Evolutionary conservation across 2,888 invertebrate genomes (phyloP).

Genomic region (Yponomeuta sedellus): DNA sequence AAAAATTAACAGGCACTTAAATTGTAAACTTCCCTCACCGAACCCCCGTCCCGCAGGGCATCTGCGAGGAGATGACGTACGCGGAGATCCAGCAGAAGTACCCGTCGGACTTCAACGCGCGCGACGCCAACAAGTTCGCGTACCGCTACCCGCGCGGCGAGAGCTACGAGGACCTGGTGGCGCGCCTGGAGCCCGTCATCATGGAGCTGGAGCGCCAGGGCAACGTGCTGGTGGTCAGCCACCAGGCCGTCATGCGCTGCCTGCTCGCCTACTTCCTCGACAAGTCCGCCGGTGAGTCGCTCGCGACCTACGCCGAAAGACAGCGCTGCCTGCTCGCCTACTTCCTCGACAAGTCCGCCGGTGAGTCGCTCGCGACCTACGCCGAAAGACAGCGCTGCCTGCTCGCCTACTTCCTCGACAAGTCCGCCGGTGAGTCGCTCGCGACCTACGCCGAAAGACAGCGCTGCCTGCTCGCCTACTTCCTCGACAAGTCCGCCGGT

Average conservation of each 20-base stretch:
- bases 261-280: conserved; percentile 98
- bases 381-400: too few species aligned
- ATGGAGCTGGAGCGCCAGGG: conserved; percentile 99
- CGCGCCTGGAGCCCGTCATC: conserved; percentile 97
- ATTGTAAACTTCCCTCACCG: neutral
- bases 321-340: too few species aligned
- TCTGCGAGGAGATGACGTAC: conserved; percentile 99
- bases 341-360: too few species aligned
- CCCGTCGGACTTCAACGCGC: conserved; percentile 95
- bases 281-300: conserved; percentile 87
- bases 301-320: too few species aligned
- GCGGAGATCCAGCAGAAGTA: conserved; percentile 95
- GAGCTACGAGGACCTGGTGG: conserved; percentile 98
- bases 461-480: too few species aligned
- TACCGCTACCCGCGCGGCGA: conserved; percentile 93
- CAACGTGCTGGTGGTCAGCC: conserved; percentile 96
- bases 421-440: too few species aligned
- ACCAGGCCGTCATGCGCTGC: conserved; percentile 97
- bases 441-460: too few species aligned
- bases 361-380: too few species aligned
- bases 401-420: too few species aligned
- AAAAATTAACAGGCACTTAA: too few species aligned
- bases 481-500: too few species aligned
- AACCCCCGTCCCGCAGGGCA: conserved; percentile 80
- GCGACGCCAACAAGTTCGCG: conserved; percentile 98